Percentiles rank a stretch among this genome's conserved stretches.
Conservation (phyloP, 2,888 invertebrate species). For the Aspidapion aeneum region DNA sequence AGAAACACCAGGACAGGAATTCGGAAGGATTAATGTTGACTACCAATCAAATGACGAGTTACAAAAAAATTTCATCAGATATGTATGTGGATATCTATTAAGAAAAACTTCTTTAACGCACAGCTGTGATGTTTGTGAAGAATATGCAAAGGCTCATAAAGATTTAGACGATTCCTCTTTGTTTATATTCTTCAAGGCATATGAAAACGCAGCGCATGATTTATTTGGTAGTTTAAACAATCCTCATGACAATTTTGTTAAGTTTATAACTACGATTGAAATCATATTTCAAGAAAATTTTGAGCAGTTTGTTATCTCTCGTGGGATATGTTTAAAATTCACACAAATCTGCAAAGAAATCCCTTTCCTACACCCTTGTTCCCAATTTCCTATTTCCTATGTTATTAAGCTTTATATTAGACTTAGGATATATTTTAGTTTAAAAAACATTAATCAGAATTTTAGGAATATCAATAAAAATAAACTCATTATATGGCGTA, state of each 20-base stretch:
- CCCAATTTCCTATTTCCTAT: background rate
- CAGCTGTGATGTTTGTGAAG: constrained; percentile 6
- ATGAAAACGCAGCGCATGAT: constrained; percentile 6
- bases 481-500: background rate
- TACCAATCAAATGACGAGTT: constrained; percentile 6
- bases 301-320: constrained; percentile 3
- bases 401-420: background rate
- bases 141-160: constrained; percentile 5
- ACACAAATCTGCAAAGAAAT: background rate
- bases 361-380: background rate
- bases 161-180: constrained; percentile 15
- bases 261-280: constrained; percentile 10
- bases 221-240: constrained; percentile 11
- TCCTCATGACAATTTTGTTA: constrained; percentile 12
- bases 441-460: background rate
- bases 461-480: background rate
- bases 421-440: background rate
- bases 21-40: background rate
- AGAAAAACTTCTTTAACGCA: constrained; percentile 2
- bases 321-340: background rate
- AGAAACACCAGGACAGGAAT: background rate
- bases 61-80: constrained; percentile 12
- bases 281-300: constrained; percentile 12
- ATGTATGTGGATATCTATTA: constrained; percentile 8
- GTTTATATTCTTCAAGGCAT: constrained; percentile 11